Conservation (phyloP, 2,888 invertebrate genomes). For the Cryptocephalus primarius region DNA sequence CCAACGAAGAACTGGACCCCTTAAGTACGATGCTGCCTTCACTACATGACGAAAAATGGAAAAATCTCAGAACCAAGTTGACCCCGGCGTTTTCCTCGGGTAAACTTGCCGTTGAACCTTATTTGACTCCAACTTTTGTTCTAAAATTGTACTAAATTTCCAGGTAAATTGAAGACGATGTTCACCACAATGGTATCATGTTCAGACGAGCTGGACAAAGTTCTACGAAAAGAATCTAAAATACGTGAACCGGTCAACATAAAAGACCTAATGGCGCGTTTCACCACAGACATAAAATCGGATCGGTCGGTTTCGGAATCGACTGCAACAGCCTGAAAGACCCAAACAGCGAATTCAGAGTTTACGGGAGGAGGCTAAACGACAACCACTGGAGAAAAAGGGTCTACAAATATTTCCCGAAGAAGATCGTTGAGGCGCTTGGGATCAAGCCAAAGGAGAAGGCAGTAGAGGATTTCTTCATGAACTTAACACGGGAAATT, state of each 20-base stretch:
- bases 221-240: conserved; percentile 6
- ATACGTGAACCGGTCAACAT: conserved; percentile 12
- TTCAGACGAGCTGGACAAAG: conserved; percentile 14
- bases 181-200: conserved; percentile 47
- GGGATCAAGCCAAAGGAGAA: background rate
- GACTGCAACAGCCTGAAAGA: conserved; percentile 44
- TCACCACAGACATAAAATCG: conserved; percentile 48
- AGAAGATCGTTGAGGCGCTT: background rate
- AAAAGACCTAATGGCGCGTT: conserved; percentile 41
- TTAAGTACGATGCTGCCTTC: conserved; percentile 46
- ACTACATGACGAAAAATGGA: conserved; percentile 48
- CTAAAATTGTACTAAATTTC: no score
- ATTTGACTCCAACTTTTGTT: no score
- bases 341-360: conserved; percentile 38
- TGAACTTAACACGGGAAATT: conserved; percentile 25
- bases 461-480: conserved; percentile 11
- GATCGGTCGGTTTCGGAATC: conserved; percentile 46
- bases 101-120: no score
- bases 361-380: conserved; percentile 17
- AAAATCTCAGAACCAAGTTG: conserved; percentile 31
- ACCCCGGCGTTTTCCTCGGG: conserved; percentile 54
- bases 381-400: background rate
- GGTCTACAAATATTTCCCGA: background rate
- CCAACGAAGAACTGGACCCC: conserved; percentile 45
- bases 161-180: conserved; percentile 56